These are phyloP conservation scores for Melanargia galathea DNA, from an alignment of 2,888 invertebrate genomes.

Conservation along the genomic window DNA sequence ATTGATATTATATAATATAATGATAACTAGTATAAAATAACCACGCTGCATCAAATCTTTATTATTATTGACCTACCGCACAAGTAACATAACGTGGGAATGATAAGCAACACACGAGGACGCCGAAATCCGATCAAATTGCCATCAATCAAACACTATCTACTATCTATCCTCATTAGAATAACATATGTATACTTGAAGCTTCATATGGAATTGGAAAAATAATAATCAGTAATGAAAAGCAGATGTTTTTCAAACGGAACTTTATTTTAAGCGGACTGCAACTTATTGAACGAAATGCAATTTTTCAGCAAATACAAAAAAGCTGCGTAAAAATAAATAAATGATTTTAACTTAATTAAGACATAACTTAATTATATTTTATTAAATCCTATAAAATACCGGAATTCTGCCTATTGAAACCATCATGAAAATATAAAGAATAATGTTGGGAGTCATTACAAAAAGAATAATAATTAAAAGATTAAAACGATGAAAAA, in stretches of 20 bases:
- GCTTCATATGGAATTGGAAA: neutral
- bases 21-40: no score
- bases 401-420: neutral
- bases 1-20: no score
- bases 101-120: neutral
- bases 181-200: neutral
- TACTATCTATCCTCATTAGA: neutral
- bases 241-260: neutral
- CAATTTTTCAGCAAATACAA: no score
- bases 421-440: neutral
- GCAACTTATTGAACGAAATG: no score
- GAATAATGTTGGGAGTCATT: neutral
- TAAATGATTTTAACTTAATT: no score
- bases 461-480: neutral
- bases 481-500: neutral
- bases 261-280: neutral
- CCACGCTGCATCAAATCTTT: no score
- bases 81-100: neutral
- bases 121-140: neutral
- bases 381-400: neutral
- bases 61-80: neutral
- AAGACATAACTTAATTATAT: no score
- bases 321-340: no score
- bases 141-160: constrained; percentile 1
- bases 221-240: neutral